These are phyloP conservation scores for Apostichopus leukothele DNA, from an alignment of 53 echinoderm and acorn worm species.

Conservation along the genomic window DNA sequence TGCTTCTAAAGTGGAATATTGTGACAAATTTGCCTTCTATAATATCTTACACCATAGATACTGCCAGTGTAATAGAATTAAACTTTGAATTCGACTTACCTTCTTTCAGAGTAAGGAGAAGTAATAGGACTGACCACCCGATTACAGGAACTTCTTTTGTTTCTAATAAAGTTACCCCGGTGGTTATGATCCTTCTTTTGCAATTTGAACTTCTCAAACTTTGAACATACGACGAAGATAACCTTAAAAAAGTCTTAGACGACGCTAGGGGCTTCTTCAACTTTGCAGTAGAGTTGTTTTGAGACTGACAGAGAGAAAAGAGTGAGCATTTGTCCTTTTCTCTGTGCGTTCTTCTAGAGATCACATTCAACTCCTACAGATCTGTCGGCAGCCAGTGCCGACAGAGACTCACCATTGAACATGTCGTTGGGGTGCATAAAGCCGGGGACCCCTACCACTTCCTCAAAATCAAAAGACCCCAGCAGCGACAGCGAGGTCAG, in stretches of 20 bases:
- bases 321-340: conserved; percentile 52
- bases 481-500: conserved; percentile 74
- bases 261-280: neutral
- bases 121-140: no score
- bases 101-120: no score
- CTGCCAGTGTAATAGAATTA: no score
- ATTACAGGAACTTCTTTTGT: neutral
- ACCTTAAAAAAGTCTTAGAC: no score
- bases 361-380: conserved; percentile 25
- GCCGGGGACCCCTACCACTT: conserved; percentile 45
- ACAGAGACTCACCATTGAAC: conserved; percentile 24
- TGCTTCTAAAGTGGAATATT: no score
- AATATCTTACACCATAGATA: no score
- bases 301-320: neutral
- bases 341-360: conserved; percentile 40
- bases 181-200: no score
- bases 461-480: conserved; percentile 31
- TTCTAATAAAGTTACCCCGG: neutral
- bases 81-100: no score
- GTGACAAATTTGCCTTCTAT: no score
- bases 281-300: neutral
- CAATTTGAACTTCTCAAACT: no score
- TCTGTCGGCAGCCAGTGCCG: conserved; percentile 48
- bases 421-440: conserved; percentile 26
- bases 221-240: no score